These are phyloP conservation scores for Wasmannia auropunctata DNA, from an alignment of 1,140 invertebrate species.

Conservation along the genomic window DNA sequence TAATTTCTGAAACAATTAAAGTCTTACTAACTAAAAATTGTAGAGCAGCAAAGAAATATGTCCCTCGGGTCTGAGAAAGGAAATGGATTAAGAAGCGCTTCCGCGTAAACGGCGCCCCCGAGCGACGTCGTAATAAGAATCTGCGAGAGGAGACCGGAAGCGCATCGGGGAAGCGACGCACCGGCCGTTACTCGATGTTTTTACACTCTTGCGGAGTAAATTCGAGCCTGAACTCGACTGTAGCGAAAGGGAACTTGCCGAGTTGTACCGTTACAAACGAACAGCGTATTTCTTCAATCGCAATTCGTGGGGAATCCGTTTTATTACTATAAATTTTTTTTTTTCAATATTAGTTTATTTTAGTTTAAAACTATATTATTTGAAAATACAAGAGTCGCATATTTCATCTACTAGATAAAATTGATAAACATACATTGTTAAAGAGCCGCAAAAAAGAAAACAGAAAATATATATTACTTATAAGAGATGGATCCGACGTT, in stretches of 20 bases:
- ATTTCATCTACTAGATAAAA: background rate
- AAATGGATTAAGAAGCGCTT: conserved; percentile 27
- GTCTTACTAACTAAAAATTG: background rate
- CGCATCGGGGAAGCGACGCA: conserved; percentile 33
- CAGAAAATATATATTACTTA: background rate
- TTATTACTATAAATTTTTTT: background rate
- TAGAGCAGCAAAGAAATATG: background rate
- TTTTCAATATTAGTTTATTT: background rate
- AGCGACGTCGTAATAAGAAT: conserved; percentile 26
- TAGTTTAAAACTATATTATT: background rate
- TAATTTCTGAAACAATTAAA: background rate
- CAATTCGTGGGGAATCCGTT: background rate
- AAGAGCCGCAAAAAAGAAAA: background rate
- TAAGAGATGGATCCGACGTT: background rate
- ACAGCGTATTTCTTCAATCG: background rate
- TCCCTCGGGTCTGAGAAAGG: conserved; percentile 8
- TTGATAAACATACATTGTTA: background rate
- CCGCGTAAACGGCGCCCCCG: conserved; percentile 20
- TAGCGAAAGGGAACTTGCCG: conserved; percentile 28
- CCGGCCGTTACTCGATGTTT: conserved; percentile 19
- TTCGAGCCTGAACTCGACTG: conserved; percentile 16
- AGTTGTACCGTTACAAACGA: conserved; percentile 19
- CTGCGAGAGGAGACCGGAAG: conserved; percentile 24
- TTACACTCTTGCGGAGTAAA: conserved; percentile 25
- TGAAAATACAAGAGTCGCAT: background rate